A percentile compares a stretch with the other conserved stretches of the same genome.
Evolutionary conservation across 1,140 invertebrate genomes (phyloP).

Genomic region (Periplaneta americana): DNA sequence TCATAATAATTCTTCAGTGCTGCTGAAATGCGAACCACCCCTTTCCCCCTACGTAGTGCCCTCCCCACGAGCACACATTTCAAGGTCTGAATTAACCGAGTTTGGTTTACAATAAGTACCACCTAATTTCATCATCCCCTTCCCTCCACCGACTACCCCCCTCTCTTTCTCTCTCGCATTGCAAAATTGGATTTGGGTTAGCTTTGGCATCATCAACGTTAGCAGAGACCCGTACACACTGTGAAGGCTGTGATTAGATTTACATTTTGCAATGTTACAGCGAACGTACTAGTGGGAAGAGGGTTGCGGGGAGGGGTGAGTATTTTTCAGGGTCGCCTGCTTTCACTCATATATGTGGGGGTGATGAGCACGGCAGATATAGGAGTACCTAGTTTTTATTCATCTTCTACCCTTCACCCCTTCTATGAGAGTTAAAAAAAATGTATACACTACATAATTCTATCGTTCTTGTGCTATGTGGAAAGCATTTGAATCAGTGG

Average conservation of each 20-base stretch:
- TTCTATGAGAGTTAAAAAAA: not conserved
- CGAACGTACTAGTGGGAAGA: not conserved
- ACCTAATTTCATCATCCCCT: conserved; percentile 39
- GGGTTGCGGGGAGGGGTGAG: not conserved
- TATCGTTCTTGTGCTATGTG: not conserved
- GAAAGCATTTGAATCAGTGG: not conserved
- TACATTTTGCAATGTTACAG: conserved; percentile 20
- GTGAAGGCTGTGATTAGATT: conserved; percentile 23
- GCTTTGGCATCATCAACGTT: conserved; percentile 16
- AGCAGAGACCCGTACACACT: not conserved
- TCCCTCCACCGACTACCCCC: not conserved
- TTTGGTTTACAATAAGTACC: conserved; percentile 43
- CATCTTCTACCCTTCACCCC: not conserved
- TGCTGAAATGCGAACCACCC: not conserved
- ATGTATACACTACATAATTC: not conserved
- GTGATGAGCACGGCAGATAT: not conserved
- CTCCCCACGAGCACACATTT: not conserved
- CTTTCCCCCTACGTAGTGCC: not conserved
- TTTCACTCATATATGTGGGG: not conserved
- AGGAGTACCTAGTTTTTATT: not conserved
- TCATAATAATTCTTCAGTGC: not conserved
- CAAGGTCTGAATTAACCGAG: conserved; percentile 35
- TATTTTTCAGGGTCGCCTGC: conserved; percentile 15
- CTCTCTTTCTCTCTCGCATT: not conserved
- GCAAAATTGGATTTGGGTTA: conserved; percentile 21